A percentile compares a stretch with the other conserved stretches of the same genome.
Evolutionary conservation across 2,113 vertebrate species (phyloP).

Genomic region (Hippocampus barbouri): DNA sequence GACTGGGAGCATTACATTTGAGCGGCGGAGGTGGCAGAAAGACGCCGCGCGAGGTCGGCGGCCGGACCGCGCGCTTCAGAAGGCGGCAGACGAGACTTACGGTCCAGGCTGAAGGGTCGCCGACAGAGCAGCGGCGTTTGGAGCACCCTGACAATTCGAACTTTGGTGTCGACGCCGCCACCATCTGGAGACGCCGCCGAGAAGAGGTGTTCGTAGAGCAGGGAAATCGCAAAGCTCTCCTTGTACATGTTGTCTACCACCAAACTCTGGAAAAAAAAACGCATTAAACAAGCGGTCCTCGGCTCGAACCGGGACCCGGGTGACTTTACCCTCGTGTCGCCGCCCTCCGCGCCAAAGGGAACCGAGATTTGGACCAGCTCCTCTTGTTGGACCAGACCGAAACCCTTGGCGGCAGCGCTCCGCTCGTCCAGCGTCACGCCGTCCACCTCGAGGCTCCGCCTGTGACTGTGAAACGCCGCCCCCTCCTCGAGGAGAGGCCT

Average conservation of each 20-base stretch:
- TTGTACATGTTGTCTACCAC: slow-evolving; percentile 51
- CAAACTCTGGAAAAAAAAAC: slow-evolving; percentile 31
- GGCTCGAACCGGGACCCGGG: neutral
- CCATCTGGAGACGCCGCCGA: slow-evolving; percentile 36
- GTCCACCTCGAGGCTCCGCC: slow-evolving; percentile 38
- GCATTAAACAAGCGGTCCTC: neutral
- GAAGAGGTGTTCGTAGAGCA: slow-evolving; percentile 56
- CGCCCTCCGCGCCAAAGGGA: slow-evolving; percentile 53
- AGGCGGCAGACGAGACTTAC: no score
- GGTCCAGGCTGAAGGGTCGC: slow-evolving; percentile 32
- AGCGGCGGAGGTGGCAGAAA: no score
- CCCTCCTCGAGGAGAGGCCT: slow-evolving; percentile 23
- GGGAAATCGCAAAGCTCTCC: slow-evolving; percentile 41
- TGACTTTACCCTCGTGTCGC: slow-evolving; percentile 42
- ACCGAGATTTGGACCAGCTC: slow-evolving; percentile 33
- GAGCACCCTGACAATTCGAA: slow-evolving; percentile 31
- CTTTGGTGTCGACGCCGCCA: slow-evolving; percentile 34
- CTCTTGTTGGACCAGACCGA: slow-evolving; percentile 23
- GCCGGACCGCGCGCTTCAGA: no score
- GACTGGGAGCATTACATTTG: no score
- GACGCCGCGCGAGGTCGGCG: no score
- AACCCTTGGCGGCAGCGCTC: slow-evolving; percentile 17
- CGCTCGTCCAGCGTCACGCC: slow-evolving; percentile 31
- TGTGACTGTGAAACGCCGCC: slow-evolving; percentile 28
- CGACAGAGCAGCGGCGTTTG: slow-evolving; percentile 39